These are phyloP conservation scores for Lipotes vexillifer DNA, from an alignment of 2,113 vertebrate genomes.

Conservation along the genomic window DNA sequence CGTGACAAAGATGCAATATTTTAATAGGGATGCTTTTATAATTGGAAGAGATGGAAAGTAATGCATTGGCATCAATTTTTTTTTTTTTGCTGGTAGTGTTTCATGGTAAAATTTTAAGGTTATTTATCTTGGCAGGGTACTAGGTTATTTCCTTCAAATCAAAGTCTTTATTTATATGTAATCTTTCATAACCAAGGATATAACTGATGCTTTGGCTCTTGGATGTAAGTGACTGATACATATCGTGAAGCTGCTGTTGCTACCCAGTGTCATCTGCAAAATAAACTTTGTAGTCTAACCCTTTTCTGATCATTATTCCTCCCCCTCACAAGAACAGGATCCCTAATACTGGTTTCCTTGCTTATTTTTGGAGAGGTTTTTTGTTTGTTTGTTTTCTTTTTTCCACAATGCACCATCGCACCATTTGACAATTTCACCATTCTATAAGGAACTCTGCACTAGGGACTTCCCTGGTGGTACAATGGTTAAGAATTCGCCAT, in stretches of 20 bases:
- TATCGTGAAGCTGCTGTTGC: neutral
- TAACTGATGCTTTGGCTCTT: neutral
- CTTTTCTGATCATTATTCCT: neutral
- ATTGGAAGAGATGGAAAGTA: neutral
- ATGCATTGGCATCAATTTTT: fast-evolving
- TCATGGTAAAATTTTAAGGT: neutral
- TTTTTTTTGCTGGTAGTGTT: neutral
- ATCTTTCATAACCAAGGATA: neutral
- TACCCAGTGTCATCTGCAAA: neutral
- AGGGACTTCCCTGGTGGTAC: too few species aligned
- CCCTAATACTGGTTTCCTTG: neutral
- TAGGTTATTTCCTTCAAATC: neutral
- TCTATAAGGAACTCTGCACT: neutral
- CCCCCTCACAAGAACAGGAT: too few species aligned
- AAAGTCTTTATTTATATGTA: neutral
- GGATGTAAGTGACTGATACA: neutral
- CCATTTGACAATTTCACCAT: neutral
- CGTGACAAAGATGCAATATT: neutral
- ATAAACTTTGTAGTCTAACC: neutral
- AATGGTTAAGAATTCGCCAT: too few species aligned
- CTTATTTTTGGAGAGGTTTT: neutral
- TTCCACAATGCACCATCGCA: neutral
- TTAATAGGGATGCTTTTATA: neutral
- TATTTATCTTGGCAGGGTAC: neutral
- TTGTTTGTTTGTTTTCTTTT: too few species aligned